Evolutionary conservation across 2,113 vertebrate species (phyloP).

Genomic region (Ondatra zibethicus): DNA sequence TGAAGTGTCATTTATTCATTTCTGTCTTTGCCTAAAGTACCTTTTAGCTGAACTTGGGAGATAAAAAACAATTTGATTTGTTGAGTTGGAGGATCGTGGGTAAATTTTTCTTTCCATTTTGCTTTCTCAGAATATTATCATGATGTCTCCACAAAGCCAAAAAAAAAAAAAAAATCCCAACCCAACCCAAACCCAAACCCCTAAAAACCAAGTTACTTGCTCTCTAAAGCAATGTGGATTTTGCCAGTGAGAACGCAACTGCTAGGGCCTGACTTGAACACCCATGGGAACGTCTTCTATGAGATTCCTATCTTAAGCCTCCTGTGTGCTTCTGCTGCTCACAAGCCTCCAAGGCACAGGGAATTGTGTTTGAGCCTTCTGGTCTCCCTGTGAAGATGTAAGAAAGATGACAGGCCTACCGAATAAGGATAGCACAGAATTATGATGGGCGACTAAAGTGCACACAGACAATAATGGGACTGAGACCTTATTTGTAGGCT

Average conservation of each 20-base stretch:
- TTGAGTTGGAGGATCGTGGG: background rate
- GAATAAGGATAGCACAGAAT: background rate
- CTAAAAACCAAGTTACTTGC: background rate
- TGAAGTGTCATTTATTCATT: background rate
- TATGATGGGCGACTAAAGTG: background rate
- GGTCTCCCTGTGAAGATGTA: background rate
- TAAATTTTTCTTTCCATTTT: constrained; percentile 2
- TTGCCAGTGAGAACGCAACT: background rate
- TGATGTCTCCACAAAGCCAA: background rate
- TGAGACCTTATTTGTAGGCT: fast-evolving
- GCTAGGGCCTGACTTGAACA: background rate
- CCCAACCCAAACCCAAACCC: no score
- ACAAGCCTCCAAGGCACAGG: no score
- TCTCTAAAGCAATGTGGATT: constrained; percentile 15
- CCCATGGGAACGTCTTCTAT: background rate
- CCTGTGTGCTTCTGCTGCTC: background rate
- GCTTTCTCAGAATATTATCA: constrained; percentile 36
- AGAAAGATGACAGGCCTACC: background rate
- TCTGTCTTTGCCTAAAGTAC: constrained; percentile 39
- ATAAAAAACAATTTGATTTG: background rate
- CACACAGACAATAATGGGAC: background rate
- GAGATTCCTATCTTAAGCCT: background rate
- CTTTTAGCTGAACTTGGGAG: background rate
- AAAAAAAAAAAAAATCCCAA: background rate
- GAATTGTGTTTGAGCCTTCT: background rate